phyloP scores from a whole-genome alignment of 2,113 vertebrate genomes.

The Antidorcas marsupialis region DNA sequence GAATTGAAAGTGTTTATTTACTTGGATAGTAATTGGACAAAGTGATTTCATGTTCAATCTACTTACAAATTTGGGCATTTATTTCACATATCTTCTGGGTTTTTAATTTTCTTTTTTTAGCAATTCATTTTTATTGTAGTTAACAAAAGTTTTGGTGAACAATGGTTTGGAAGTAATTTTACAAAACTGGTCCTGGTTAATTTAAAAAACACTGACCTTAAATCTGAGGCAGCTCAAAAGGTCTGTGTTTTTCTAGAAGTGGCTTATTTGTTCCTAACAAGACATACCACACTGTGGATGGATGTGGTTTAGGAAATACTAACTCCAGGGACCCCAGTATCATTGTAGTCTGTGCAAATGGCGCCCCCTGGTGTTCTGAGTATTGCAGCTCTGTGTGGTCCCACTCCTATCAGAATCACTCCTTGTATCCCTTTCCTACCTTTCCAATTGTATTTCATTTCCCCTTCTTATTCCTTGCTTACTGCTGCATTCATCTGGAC shows the following conservation, averaged over 20 bases:
- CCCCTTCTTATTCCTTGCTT: neutral
- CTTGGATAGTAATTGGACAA: neutral
- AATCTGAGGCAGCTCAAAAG: neutral
- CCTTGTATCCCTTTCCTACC: neutral
- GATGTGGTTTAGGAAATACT: neutral
- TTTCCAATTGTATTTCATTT: neutral
- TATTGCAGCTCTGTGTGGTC: neutral
- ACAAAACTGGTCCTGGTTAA: neutral
- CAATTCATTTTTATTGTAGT: neutral
- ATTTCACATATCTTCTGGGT: neutral
- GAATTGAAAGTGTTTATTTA: neutral
- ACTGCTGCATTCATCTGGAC: neutral
- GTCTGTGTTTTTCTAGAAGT: neutral
- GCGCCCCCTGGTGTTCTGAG: slow-evolving; percentile 6
- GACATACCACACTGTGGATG: neutral
- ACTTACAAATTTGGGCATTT: neutral
- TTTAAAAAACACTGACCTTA: neutral
- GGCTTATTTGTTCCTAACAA: neutral
- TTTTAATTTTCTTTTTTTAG: neutral
- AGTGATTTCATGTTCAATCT: neutral
- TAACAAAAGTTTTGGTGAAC: neutral
- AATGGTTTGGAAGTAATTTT: neutral
- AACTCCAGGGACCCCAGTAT: neutral
- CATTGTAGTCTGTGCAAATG: neutral
- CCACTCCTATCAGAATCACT: neutral